phyloP scores from a whole-genome alignment of 2,113 vertebrate species.

The Elgaria multicarinata region DNA sequence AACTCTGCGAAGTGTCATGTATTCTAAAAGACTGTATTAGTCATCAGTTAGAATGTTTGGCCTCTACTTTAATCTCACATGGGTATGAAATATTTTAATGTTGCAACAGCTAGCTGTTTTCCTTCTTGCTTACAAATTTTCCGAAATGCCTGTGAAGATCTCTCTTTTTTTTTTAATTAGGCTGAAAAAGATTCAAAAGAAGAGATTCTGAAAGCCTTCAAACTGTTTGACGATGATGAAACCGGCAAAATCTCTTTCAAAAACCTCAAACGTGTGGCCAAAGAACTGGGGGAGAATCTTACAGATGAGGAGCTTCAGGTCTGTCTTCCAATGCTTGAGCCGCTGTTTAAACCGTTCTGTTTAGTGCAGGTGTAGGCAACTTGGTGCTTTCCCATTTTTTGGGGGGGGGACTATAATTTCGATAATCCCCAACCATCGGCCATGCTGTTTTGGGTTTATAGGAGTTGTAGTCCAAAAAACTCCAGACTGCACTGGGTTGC shows the following conservation, averaged over 20 bases:
- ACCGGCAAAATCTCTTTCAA: constrained; percentile 95
- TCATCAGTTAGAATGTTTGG: not conserved
- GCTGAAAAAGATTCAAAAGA: constrained; percentile 96
- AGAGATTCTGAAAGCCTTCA: constrained; percentile 95
- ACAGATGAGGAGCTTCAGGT: constrained; percentile 96
- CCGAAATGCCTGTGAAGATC: not conserved
- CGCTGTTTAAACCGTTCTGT: no score
- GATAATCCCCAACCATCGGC: no score
- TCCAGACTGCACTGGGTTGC: no score
- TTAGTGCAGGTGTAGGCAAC: no score
- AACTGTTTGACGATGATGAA: constrained; percentile 92
- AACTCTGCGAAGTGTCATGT: not conserved
- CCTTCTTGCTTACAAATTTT: not conserved
- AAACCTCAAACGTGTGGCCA: constrained; percentile 93
- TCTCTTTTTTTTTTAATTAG: constrained; percentile 65
- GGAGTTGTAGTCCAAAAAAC: no score
- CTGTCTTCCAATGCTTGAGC: not conserved
- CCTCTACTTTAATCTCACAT: not conserved
- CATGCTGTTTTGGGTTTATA: no score
- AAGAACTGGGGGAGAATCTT: constrained; percentile 91
- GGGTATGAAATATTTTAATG: not conserved
- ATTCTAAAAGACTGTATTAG: no score
- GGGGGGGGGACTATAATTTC: no score
- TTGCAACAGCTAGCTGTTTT: not conserved
- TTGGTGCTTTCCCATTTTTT: no score